Evolutionary conservation across 1,140 invertebrate genomes (phyloP).

Genomic region (Chironomus tepperi): DNA sequence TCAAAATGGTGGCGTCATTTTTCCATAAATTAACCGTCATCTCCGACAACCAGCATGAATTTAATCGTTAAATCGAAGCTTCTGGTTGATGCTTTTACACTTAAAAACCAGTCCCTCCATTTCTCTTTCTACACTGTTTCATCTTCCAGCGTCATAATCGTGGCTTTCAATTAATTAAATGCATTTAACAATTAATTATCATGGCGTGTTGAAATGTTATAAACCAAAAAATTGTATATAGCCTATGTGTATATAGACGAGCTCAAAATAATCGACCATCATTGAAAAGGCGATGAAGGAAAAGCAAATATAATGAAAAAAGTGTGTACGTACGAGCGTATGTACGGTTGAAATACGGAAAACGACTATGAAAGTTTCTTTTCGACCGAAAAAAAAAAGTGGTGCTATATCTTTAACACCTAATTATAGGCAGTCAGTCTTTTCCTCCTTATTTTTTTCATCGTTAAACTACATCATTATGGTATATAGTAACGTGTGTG

Average conservation of each 20-base stretch:
- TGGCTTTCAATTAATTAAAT: constrained; percentile 23
- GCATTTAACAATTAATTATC: constrained; percentile 24
- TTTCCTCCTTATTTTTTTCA: neutral
- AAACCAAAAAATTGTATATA: neutral
- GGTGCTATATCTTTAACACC: constrained; percentile 12
- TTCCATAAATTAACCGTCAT: constrained; percentile 13
- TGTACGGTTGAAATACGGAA: no score
- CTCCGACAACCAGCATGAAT: constrained; percentile 9
- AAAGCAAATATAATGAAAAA: neutral
- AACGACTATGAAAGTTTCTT: neutral
- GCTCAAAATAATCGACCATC: neutral
- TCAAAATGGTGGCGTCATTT: constrained; percentile 11
- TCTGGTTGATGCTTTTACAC: constrained; percentile 16
- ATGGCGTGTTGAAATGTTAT: constrained; percentile 24
- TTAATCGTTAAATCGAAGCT: constrained; percentile 18
- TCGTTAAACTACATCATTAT: no score
- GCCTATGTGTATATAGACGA: neutral
- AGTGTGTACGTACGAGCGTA: neutral
- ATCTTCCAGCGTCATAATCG: constrained; percentile 19
- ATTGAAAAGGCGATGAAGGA: constrained; percentile 21
- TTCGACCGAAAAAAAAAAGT: constrained; percentile 13
- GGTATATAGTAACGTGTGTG: no score
- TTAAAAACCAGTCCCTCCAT: neutral
- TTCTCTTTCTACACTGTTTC: neutral
- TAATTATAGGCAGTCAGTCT: neutral